These are phyloP conservation scores for Varanus salvator DNA, from an alignment of 2,113 vertebrate genomes.

Conservation along the genomic window DNA sequence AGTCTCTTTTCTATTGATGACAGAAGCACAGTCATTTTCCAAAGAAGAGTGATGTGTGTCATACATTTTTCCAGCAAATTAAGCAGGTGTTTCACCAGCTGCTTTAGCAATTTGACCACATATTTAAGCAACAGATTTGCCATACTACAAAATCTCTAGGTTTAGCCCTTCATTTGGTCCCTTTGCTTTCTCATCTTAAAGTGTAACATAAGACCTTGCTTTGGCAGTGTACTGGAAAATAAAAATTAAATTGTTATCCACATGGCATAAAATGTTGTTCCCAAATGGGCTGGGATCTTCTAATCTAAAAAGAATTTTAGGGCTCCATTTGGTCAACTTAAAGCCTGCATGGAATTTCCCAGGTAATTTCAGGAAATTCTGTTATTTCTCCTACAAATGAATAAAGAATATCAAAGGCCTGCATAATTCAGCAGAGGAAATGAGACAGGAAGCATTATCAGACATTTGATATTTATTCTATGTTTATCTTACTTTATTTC, in stretches of 20 bases:
- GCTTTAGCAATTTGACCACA: neutral
- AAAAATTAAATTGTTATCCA: neutral
- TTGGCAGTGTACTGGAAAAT: neutral
- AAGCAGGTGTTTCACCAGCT: constrained; percentile 12
- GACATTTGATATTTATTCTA: neutral
- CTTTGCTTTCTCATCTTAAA: neutral
- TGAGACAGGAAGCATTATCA: neutral
- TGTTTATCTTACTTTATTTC: too few relatives aligned
- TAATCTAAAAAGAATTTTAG: neutral
- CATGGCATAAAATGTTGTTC: neutral
- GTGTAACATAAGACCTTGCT: neutral
- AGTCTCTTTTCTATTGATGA: neutral
- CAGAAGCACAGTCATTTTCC: neutral
- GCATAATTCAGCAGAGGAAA: neutral
- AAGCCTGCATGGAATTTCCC: neutral
- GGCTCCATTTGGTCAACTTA: neutral
- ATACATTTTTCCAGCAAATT: constrained; percentile 15
- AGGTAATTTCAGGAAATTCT: neutral
- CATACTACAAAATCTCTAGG: neutral
- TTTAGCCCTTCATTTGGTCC: neutral
- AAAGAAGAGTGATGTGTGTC: neutral
- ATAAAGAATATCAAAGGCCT: neutral
- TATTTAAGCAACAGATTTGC: neutral
- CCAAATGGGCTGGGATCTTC: neutral
- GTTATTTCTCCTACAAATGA: neutral